These are phyloP conservation scores for Cepaea hortensis DNA, from an alignment of 2,888 invertebrate genomes.

Conservation along the genomic window DNA sequence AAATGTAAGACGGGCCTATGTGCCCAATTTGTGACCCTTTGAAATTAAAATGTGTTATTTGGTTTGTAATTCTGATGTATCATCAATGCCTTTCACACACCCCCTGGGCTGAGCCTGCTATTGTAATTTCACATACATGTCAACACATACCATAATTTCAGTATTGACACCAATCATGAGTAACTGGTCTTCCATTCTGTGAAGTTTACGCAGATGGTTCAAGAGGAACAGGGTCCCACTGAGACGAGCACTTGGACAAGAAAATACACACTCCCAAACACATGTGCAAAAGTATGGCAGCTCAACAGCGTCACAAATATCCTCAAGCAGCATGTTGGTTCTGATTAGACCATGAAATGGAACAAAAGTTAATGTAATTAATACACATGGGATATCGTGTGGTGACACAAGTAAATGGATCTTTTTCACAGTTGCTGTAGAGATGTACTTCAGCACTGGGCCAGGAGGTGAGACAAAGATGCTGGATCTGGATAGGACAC, in stretches of 20 bases:
- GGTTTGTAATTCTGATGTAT: too few relatives aligned
- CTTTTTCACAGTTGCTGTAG: too few relatives aligned
- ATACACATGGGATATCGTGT: background rate
- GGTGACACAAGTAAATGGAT: background rate
- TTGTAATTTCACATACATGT: too few relatives aligned
- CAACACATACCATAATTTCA: constrained; percentile 84
- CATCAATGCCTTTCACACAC: too few relatives aligned
- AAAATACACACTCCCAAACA: constrained; percentile 90
- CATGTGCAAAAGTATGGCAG: constrained; percentile 88
- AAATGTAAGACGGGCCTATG: too few relatives aligned
- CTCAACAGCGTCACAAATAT: constrained; percentile 86
- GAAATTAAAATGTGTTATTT: too few relatives aligned
- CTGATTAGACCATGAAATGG: constrained; percentile 59
- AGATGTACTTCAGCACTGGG: too few relatives aligned
- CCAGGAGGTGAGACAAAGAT: too few relatives aligned
- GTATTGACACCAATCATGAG: constrained; percentile 89
- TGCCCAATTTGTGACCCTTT: too few relatives aligned
- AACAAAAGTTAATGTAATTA: too few relatives aligned
- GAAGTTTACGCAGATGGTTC: constrained; percentile 86
- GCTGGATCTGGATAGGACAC: too few relatives aligned
- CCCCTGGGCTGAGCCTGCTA: too few relatives aligned
- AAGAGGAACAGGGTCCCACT: constrained; percentile 89
- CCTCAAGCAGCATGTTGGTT: constrained; percentile 79
- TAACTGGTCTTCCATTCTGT: constrained; percentile 87
- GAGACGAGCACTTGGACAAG: constrained; percentile 86